phyloP scores from a whole-genome alignment of 2,113 vertebrate species.

The Osmerus mordax region DNA sequence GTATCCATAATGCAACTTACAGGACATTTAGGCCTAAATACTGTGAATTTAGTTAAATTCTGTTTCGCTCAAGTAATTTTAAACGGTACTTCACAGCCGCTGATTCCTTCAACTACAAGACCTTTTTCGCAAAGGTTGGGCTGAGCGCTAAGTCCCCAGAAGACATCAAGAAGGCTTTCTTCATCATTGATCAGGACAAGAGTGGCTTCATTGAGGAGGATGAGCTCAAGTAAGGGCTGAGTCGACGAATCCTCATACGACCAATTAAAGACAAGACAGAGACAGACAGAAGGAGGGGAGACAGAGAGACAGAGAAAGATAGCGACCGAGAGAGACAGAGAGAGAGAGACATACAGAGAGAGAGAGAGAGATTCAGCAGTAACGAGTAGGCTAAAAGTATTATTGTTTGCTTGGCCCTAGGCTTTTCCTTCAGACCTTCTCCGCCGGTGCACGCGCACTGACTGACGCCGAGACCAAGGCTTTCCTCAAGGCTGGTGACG shows the following conservation, averaged over 20 bases:
- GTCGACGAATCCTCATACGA: background rate
- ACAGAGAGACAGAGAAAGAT: too few relatives aligned
- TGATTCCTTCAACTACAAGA: slow-evolving; percentile 76
- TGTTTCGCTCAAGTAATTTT: background rate
- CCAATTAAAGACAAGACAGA: background rate
- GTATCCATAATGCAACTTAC: too few relatives aligned
- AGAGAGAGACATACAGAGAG: too few relatives aligned
- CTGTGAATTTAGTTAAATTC: background rate
- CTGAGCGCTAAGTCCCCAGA: slow-evolving; percentile 68
- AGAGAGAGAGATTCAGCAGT: too few relatives aligned
- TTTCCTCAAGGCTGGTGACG: slow-evolving; percentile 75
- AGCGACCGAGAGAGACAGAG: too few relatives aligned
- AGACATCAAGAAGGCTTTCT: slow-evolving; percentile 75
- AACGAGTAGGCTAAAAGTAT: background rate
- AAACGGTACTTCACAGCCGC: slow-evolving; percentile 56
- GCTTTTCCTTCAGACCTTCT: slow-evolving; percentile 78
- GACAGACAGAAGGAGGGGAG: background rate
- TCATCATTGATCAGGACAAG: slow-evolving; percentile 81
- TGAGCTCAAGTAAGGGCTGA: slow-evolving; percentile 74
- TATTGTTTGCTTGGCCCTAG: slow-evolving; percentile 43
- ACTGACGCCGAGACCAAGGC: slow-evolving; percentile 70
- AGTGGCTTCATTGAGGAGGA: slow-evolving; percentile 83
- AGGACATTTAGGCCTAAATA: background rate
- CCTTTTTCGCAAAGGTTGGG: slow-evolving; percentile 75
- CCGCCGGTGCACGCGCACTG: slow-evolving; percentile 60